These are phyloP conservation scores for Lucinisca nassula DNA, from an alignment of 2,888 invertebrate species.

Conservation along the genomic window DNA sequence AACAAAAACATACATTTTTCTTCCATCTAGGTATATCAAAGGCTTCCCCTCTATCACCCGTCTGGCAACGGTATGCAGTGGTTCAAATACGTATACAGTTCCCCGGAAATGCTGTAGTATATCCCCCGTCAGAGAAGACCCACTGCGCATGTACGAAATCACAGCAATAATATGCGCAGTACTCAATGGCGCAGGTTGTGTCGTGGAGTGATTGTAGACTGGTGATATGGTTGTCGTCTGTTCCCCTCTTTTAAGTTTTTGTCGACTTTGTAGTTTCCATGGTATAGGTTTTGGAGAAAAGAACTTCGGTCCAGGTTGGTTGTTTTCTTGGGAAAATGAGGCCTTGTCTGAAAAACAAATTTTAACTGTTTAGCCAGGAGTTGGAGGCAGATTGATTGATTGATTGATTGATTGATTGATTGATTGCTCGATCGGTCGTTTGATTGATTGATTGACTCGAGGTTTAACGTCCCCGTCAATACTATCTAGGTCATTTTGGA, in stretches of 20 bases:
- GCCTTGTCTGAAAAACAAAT: neutral
- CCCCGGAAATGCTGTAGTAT: conserved; percentile 61
- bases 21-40: conserved; percentile 56
- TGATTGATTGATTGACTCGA: too few species aligned
- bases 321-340: neutral
- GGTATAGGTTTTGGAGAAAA: neutral
- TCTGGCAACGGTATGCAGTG: conserved; percentile 46
- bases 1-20: conserved; percentile 26
- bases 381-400: too few species aligned
- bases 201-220: neutral
- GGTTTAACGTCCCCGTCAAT: too few species aligned
- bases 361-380: too few species aligned
- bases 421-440: too few species aligned
- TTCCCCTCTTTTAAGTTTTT: neutral
- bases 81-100: conserved; percentile 61
- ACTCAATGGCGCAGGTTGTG: neutral
- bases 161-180: conserved; percentile 58
- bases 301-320: neutral
- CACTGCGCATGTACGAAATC: conserved; percentile 71
- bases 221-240: neutral
- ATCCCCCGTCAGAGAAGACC: conserved; percentile 62
- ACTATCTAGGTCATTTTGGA: too few species aligned
- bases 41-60: conserved; percentile 31
- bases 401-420: too few species aligned
- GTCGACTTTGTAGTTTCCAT: neutral